phyloP scores from a whole-genome alignment of 92 coral and sea anemone genomes.

The Phymanthus crucifer region DNA sequence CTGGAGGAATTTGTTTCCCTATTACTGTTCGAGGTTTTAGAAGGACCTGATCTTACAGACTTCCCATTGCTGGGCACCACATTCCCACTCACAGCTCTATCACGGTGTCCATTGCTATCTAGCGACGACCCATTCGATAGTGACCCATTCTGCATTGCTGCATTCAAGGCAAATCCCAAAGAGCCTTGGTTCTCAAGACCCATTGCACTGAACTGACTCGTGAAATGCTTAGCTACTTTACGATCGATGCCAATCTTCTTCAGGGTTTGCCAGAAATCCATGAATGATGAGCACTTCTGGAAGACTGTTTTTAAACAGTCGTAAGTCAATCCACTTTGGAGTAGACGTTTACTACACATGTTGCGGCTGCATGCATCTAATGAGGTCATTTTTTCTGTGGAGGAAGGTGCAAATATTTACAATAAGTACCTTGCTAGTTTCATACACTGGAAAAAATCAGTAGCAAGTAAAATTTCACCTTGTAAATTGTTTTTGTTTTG shows the following conservation, averaged over 20 bases:
- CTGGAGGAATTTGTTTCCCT: background rate
- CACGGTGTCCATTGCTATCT: background rate
- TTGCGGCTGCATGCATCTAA: constrained; percentile 85
- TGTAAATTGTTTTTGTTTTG: too few relatives aligned
- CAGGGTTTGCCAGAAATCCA: constrained; percentile 81
- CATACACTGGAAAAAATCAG: background rate
- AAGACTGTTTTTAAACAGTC: constrained; percentile 71
- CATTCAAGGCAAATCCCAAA: constrained; percentile 15
- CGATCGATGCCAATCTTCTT: constrained; percentile 86
- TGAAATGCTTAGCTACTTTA: constrained; percentile 76
- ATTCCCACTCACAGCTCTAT: background rate
- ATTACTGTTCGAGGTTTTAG: background rate
- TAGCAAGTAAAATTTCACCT: too few relatives aligned
- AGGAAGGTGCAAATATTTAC: background rate
- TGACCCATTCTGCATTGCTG: constrained; percentile 25
- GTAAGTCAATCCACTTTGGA: constrained; percentile 77
- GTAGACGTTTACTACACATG: constrained; percentile 67
- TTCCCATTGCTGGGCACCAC: background rate
- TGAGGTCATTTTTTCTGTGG: constrained; percentile 68
- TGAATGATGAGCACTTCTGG: constrained; percentile 85
- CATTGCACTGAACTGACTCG: constrained; percentile 75
- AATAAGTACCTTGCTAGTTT: background rate
- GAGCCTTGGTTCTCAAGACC: constrained; percentile 87
- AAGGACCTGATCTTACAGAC: background rate
- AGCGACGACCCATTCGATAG: constrained; percentile 10